Percentiles rank a stretch among this genome's conserved stretches.
phyloP scores from a whole-genome alignment of 1,140 invertebrate genomes.

The Hypsibius dujardini region DNA sequence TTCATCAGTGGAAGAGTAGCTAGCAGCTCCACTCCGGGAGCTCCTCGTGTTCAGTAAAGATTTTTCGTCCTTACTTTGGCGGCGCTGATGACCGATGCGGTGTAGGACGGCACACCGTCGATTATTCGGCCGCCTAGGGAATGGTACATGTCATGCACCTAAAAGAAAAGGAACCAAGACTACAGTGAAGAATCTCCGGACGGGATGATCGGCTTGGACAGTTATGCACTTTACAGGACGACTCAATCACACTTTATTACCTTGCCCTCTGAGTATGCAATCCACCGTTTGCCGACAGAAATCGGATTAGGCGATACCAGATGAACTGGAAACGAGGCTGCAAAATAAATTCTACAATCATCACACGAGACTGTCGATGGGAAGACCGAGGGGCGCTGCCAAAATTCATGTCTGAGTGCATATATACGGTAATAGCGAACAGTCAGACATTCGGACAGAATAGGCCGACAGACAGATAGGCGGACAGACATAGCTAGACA shows the following conservation, averaged over 20 bases:
- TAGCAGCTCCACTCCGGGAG: no score
- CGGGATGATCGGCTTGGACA: no score
- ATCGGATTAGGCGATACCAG: constrained; percentile 42
- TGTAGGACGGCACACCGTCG: constrained; percentile 65
- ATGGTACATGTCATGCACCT: constrained; percentile 16
- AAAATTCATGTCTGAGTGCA: no score
- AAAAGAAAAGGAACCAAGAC: constrained; percentile 9
- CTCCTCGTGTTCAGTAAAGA: no score
- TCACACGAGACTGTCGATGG: no score
- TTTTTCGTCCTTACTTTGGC: constrained; percentile 48
- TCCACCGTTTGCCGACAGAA: constrained; percentile 51
- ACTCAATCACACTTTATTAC: constrained; percentile 28
- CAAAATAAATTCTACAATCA: not conserved
- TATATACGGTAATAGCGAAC: no score
- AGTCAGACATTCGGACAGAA: no score
- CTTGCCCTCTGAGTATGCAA: constrained; percentile 58
- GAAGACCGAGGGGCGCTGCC: no score
- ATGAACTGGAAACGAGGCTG: constrained; percentile 1
- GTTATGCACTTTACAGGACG: constrained; percentile 19
- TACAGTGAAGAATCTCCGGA: no score
- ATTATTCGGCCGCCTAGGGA: constrained; percentile 19
- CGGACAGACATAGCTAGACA: no score
- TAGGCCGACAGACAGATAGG: no score
- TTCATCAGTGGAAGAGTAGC: no score
- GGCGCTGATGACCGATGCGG: constrained; percentile 79